Conservation (phyloP, 2,797 vertebrate species). For the Petrocephalus schoutedeni region DNA sequence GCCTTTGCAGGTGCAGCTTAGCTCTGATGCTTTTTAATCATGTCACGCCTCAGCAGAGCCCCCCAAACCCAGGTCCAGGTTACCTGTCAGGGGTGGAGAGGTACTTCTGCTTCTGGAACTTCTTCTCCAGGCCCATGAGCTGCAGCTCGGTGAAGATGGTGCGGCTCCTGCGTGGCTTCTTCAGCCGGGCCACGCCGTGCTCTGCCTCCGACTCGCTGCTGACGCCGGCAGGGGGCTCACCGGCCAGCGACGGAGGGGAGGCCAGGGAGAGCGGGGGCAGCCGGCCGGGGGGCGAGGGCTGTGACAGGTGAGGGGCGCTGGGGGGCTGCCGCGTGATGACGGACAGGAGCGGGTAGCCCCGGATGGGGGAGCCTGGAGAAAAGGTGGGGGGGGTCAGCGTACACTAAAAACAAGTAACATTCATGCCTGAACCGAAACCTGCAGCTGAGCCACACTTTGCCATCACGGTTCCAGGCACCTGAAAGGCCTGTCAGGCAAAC, state of each 20-base stretch:
- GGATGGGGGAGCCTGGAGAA: constrained; percentile 74
- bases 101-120: constrained; percentile 99
- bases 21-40: not conserved
- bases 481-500: not conserved
- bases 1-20: not conserved
- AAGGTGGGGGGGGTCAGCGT: not conserved
- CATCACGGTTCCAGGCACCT: not conserved
- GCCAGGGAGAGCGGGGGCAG: constrained; percentile 38
- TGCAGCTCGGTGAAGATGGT: constrained; percentile 98
- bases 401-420: not conserved
- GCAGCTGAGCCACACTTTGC: not conserved
- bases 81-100: constrained; percentile 95
- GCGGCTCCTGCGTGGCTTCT: constrained; percentile 88
- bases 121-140: constrained; percentile 97
- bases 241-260: constrained; percentile 48
- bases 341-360: constrained; percentile 81
- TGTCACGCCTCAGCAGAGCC: not conserved
- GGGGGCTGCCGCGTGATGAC: constrained; percentile 85
- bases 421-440: not conserved
- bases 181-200: constrained; percentile 67
- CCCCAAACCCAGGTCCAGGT: constrained; percentile 2
- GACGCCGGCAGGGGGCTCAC: constrained; percentile 58
- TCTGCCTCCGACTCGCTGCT: constrained; percentile 93
- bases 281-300: constrained; percentile 57
- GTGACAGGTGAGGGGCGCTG: constrained; percentile 63